phyloP scores from a whole-genome alignment of 2,797 vertebrate genomes.

The Falco novaeseelandiae region DNA sequence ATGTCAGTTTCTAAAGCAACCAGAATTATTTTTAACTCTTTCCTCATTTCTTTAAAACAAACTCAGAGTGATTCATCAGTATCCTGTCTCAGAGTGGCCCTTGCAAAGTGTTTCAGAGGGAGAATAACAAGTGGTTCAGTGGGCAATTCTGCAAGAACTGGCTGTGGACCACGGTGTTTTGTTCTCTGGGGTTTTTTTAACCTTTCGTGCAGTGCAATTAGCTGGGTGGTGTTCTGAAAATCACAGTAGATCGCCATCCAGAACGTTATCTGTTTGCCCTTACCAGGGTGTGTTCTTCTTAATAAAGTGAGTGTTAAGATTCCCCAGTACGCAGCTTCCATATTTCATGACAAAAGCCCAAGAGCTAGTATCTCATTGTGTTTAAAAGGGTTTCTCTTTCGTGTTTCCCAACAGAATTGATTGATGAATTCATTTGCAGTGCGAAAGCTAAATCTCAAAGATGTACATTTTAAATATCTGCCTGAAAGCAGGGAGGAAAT shows the following conservation, averaged over 20 bases:
- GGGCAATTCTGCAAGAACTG: neutral
- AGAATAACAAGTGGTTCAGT: neutral
- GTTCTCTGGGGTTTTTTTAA: neutral
- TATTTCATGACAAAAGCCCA: neutral
- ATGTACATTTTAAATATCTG: neutral
- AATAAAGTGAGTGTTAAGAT: neutral
- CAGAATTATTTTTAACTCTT: slow-evolving; percentile 56
- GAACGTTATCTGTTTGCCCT: neutral
- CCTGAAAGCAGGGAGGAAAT: neutral
- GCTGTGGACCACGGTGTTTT: neutral
- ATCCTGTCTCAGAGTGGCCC: neutral
- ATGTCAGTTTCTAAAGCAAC: slow-evolving; percentile 53
- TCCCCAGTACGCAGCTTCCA: neutral
- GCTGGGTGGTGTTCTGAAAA: neutral
- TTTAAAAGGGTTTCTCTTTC: neutral
- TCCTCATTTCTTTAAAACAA: slow-evolving; percentile 32
- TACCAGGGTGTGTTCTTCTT: neutral
- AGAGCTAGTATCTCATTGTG: neutral
- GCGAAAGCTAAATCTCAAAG: neutral
- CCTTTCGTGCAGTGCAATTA: neutral
- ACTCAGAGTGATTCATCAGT: neutral
- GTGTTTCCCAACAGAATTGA: neutral
- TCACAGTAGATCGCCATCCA: neutral
- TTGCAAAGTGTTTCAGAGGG: neutral
- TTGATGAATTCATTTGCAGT: neutral